Base-by-base conservation (phyloP, 2,113 vertebrate species). In the Struthidea cinerea region DNA sequence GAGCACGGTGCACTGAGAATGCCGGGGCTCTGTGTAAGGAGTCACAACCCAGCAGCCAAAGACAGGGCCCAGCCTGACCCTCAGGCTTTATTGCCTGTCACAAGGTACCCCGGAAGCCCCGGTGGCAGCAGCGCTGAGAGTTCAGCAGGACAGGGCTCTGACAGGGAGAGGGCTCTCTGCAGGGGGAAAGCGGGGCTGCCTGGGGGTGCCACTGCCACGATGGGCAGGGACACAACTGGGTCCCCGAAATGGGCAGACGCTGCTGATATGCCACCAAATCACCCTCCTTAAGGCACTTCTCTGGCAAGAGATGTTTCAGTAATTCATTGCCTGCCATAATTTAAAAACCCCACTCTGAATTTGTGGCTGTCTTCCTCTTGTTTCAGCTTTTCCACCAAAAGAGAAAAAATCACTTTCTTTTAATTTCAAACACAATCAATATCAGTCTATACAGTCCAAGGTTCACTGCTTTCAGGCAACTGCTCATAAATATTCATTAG, bases 401-500 rank as follows among this genome's bases (percentile, higher is more conserved):
- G 44, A 49, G 27, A 69, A 33, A 21, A 75, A 60, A 32, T 27
- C 37, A 9, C 49, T 33, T 73, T 86, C 59, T 80, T 86, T 74
- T 76, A 52, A 86, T 83, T 88, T 92, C 27, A 16, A 56, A 39
- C 59, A 70, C 50, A 86, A 63, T 78, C 86, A n/a, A 18, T 56
- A 74, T 78, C 74, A 57, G 56, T 32, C 80, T 56, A 44, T 49
- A 37, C 37, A 28, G 47, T 24, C 56, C 77, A 49, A 68, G 77
- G 86, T 49, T 87, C 73, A 37, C 4, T 16, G 57, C 89, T 91
- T 84, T 76, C 94, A 90, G 87, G 46, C 57, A 87, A 49, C 61
- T 0, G 0, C 50, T 94, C 84, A 90, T 93, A 91, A 93, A 95
- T 91, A 96, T 90, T 85, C 82, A 90, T 94, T 77, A 94, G 71